phyloP scores from a whole-genome alignment of 2,113 vertebrate genomes.

The Octodon degus region DNA sequence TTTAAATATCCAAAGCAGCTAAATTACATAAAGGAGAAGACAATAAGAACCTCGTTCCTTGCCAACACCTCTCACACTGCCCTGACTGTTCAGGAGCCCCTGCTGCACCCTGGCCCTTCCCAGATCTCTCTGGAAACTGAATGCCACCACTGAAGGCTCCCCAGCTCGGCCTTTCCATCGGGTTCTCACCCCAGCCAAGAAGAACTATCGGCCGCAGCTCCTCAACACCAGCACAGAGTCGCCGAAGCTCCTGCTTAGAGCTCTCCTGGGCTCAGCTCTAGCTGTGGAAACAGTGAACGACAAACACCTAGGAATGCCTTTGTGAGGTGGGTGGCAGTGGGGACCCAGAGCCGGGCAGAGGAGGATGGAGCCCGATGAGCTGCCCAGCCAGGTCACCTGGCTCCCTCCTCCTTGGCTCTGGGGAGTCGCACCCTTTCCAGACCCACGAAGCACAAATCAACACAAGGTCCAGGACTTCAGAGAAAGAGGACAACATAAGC shows the following conservation, averaged over 20 bases:
- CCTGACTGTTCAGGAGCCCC: conserved; percentile 19
- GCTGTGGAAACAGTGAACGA: not conserved
- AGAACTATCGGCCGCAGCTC: conserved; percentile 51
- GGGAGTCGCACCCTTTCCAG: not conserved
- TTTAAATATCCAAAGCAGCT: conserved; percentile 52
- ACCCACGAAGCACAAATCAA: not conserved
- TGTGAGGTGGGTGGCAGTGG: not conserved
- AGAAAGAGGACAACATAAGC: not conserved
- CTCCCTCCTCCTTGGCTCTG: not conserved
- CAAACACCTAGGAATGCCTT: not conserved
- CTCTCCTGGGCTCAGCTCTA: conserved; percentile 8
- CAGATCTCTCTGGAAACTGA: conserved; percentile 64
- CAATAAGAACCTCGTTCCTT: conserved; percentile 58
- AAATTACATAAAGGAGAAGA: conserved; percentile 32
- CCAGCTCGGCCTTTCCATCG: not conserved
- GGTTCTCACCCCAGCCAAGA: conserved; percentile 60
- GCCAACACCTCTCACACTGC: conserved; percentile 31
- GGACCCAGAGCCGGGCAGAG: not conserved
- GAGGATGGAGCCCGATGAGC: not conserved
- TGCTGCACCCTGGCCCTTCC: not conserved
- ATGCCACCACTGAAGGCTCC: conserved; percentile 35
- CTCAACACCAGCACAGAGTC: conserved; percentile 56
- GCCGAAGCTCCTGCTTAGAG: conserved; percentile 41
- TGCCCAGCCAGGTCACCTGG: not conserved
- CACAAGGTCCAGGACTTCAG: not conserved